Evolutionary conservation across 2,888 invertebrate genomes (phyloP).

Genomic region (Pachycephus smyrnensis): DNA sequence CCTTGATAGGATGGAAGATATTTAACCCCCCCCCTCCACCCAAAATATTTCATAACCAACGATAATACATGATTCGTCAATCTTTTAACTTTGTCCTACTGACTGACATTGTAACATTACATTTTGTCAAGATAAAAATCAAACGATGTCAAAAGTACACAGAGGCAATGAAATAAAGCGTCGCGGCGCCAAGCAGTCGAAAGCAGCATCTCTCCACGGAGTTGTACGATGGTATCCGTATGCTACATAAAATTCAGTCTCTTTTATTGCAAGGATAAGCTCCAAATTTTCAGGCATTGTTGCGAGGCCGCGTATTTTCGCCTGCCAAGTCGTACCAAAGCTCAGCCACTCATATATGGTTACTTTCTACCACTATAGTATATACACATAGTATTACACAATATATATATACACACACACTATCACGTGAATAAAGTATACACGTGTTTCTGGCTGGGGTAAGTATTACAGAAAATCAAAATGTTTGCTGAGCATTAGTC

Average conservation of each 20-base stretch:
- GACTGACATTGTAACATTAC: not conserved
- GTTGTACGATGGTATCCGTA: not conserved
- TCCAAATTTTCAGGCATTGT: not conserved
- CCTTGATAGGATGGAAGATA: not conserved
- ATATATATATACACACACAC: too few relatives aligned
- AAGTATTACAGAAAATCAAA: constrained; percentile 40
- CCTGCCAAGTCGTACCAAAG: not conserved
- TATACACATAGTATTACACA: too few relatives aligned
- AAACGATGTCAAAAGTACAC: not conserved
- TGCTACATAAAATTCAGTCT: not conserved
- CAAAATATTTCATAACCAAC: not conserved
- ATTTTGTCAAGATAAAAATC: not conserved
- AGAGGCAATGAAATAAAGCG: not conserved
- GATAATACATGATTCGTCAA: not conserved
- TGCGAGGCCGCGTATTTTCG: not conserved
- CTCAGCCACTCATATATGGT: not conserved
- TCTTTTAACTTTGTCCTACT: not conserved
- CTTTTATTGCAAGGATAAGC: not conserved
- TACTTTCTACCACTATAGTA: too few relatives aligned
- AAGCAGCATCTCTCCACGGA: not conserved
- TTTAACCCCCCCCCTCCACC: too few relatives aligned
- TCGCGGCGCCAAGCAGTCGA: not conserved
- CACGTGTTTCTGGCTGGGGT: too few relatives aligned
- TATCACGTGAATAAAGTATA: too few relatives aligned
- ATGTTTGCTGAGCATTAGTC: constrained; percentile 47